These are phyloP conservation scores for Rhabdomys pumilio DNA, from an alignment of 2,797 vertebrate species.

Conservation along the genomic window DNA sequence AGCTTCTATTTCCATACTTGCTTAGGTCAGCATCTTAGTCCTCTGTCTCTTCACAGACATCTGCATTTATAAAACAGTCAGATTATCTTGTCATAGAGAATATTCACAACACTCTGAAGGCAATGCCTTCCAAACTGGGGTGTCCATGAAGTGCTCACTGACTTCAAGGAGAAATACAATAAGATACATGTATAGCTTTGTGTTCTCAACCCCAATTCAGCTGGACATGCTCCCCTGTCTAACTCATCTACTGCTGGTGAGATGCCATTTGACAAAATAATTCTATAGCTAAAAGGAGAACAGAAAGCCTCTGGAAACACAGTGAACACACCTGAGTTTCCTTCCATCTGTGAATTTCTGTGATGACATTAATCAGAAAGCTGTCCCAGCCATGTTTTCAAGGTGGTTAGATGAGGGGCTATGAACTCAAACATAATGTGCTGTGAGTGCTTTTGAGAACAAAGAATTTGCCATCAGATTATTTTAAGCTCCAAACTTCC, in stretches of 20 bases:
- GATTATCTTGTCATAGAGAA: background rate
- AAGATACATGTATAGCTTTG: background rate
- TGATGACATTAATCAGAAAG: background rate
- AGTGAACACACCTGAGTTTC: background rate
- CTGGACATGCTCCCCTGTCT: background rate
- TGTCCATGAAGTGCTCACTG: background rate
- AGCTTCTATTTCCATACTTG: background rate
- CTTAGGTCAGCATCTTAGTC: background rate
- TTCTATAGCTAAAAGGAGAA: background rate
- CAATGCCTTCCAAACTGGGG: background rate
- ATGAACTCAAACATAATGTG: background rate
- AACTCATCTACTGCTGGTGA: background rate
- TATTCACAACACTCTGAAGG: background rate
- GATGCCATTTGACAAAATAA: conserved; percentile 5
- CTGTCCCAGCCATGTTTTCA: background rate
- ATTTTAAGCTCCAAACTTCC: background rate
- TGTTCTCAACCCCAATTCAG: background rate
- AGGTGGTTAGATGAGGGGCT: background rate
- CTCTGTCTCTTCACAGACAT: background rate
- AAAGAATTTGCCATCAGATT: conserved; percentile 23
- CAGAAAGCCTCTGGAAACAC: conserved; percentile 11
- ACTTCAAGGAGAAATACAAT: background rate
- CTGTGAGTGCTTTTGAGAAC: background rate
- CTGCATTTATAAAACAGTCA: background rate
- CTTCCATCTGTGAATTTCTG: conserved; percentile 9